phyloP scores from a whole-genome alignment of 2,888 invertebrate genomes.

The Aporophyla lueneburgensis region DNA sequence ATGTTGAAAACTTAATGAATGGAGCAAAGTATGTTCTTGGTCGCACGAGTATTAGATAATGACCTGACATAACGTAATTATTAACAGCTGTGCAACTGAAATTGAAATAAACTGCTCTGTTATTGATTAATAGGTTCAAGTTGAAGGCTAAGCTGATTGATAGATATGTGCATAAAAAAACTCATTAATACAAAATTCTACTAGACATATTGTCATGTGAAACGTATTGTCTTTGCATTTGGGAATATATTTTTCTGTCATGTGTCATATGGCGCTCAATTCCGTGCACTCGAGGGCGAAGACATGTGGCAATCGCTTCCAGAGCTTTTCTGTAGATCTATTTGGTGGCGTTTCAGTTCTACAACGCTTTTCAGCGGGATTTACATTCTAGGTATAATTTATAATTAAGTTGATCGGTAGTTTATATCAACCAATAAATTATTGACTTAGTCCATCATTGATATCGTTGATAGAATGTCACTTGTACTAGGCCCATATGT shows the following conservation, averaged over 20 bases:
- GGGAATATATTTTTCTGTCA: not conserved
- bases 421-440: not conserved
- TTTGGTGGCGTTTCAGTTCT: not conserved
- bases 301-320: not conserved
- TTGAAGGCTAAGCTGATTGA: conserved; percentile 3
- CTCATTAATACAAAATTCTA: too few relatives aligned
- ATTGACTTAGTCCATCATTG: not conserved
- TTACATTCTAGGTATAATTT: not conserved
- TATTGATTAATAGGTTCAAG: conserved; percentile 42
- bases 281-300: not conserved
- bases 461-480: not conserved
- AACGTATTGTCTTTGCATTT: not conserved
- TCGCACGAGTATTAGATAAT: conserved; percentile 4
- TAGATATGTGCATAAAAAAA: conserved; percentile 1
- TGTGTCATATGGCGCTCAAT: not conserved
- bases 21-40: conserved; percentile 5
- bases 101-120: conserved; percentile 36
- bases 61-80: conserved; percentile 7
- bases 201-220: too few relatives aligned
- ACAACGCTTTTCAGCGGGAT: not conserved
- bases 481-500: too few relatives aligned
- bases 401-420: not conserved
- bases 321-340: not conserved
- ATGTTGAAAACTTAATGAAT: conserved; percentile 19
- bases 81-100: conserved; percentile 35